Evolutionary conservation across 2,888 invertebrate genomes (phyloP).

Genomic region (Pterobdella sp.): DNA sequence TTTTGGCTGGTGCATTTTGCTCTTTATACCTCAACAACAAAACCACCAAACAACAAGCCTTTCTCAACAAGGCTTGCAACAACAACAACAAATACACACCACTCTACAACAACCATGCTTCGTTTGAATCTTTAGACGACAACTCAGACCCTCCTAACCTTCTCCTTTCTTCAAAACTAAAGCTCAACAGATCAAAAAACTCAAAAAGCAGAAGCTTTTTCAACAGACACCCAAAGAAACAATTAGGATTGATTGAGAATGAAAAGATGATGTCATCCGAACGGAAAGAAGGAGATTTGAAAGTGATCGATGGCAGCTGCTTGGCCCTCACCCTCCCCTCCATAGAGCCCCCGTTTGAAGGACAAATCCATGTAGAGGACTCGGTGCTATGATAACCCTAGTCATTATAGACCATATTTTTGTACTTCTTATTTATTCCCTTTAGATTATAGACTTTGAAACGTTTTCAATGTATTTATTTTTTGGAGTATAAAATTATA

Average conservation of each 20-base stretch:
- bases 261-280: too few relatives aligned
- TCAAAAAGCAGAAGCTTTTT: background rate
- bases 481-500: too few relatives aligned
- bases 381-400: slow-evolving; percentile 19
- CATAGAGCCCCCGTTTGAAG: slow-evolving; percentile 4
- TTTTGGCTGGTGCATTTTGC: background rate
- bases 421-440: background rate
- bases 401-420: background rate
- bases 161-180: background rate
- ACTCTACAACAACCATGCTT: slow-evolving; percentile 10
- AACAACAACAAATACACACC: slow-evolving; percentile 18
- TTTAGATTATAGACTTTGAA: background rate
- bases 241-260: background rate
- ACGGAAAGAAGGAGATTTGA: slow-evolving; percentile 4
- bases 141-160: background rate
- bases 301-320: slow-evolving; percentile 16
- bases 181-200: background rate
- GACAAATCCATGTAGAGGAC: slow-evolving; percentile 22
- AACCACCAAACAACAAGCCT: background rate
- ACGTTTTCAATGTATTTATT: background rate
- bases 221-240: background rate
- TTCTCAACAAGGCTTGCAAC: background rate
- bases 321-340: slow-evolving; percentile 9
- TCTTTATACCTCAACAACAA: background rate
- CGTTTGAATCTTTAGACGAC: background rate